Base-by-base conservation (phyloP, 2,797 vertebrate species). In the Scarus forsteni region DNA sequence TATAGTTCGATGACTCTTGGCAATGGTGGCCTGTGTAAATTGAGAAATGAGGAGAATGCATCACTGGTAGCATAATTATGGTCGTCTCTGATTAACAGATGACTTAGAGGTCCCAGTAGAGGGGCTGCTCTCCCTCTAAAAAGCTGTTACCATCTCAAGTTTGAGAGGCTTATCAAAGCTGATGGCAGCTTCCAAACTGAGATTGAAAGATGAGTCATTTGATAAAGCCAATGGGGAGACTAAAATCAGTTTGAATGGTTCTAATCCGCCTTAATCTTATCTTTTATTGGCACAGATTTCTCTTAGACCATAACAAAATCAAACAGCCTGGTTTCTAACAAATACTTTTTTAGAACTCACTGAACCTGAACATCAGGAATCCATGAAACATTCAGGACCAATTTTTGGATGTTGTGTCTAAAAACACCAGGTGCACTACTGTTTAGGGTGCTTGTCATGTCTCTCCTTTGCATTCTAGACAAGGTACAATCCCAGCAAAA, bases 91-190 rank as follows among this genome's bases (percentile, higher is more conserved):
- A 86, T 91, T 72, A 89, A 81, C 76, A 88, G 73, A 88, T 79
- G 75, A 88, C 75, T 73, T 66, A 45, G 53, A 78, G 68, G 60
- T 84, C 81, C 79, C 77, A 70, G 81, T 42, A 35, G 58, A 44
- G 46, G 15, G 70, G 38, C 52, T 9, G 77, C 55, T 48, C 84
- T 81, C 46, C 34, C 61, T 73, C 67, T 14, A 18, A 85, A 87
- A 90, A 80, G 76, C 76, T 86, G 89, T 63, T 77, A 55, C 72
- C 77, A 86, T 91, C 81, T 90, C 83, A 56, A 75, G 66, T 75
- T 90, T 78, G 77, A 86, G 74, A 84, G 72, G 79, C 58, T 79
- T 78, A 78, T 88, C 74, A 75, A 80, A 87, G 77, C 55, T 78
- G 48, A 85, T 69, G n/a, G 66, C 65, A 73, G 55, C 56, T 69